Conservation (phyloP, 2,113 vertebrate species). For the Megaceryle maxima region DNA sequence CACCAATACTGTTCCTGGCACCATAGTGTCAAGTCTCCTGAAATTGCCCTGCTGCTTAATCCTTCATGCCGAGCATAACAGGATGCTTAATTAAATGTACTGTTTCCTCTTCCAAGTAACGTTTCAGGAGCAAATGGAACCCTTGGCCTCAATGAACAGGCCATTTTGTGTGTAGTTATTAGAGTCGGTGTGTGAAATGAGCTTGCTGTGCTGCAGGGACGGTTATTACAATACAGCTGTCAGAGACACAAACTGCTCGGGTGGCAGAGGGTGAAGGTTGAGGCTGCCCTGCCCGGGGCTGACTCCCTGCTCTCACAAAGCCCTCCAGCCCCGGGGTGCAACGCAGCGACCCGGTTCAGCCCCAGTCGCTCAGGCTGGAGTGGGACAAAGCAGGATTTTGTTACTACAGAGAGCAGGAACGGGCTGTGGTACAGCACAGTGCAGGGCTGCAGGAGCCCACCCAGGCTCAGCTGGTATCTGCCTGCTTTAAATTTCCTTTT, state of each 20-base stretch:
- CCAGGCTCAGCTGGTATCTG: neutral
- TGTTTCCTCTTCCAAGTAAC: neutral
- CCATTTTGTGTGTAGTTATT: neutral
- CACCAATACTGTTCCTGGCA: neutral
- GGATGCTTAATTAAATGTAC: neutral
- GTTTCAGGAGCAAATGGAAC: neutral
- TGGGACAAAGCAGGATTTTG: neutral
- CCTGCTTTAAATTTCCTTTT: neutral
- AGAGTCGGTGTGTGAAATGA: neutral
- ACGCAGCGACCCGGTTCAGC: neutral
- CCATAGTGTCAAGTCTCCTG: neutral
- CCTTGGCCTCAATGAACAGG: neutral
- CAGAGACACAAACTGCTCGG: neutral
- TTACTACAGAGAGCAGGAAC: no score
- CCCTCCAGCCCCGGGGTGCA: neutral
- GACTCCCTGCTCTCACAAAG: no score
- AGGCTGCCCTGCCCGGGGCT: neutral
- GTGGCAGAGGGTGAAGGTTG: neutral
- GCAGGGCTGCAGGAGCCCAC: neutral
- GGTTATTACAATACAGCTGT: neutral
- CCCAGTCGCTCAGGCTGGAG: neutral
- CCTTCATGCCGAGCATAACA: neutral
- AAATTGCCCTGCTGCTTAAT: neutral
- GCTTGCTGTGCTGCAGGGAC: neutral
- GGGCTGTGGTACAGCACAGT: accelerated